Evolutionary conservation across 2,797 vertebrate genomes (phyloP), one percentile per base, ranked within the genome.

Genomic region (Triplophysa yarkandensis): DNA sequence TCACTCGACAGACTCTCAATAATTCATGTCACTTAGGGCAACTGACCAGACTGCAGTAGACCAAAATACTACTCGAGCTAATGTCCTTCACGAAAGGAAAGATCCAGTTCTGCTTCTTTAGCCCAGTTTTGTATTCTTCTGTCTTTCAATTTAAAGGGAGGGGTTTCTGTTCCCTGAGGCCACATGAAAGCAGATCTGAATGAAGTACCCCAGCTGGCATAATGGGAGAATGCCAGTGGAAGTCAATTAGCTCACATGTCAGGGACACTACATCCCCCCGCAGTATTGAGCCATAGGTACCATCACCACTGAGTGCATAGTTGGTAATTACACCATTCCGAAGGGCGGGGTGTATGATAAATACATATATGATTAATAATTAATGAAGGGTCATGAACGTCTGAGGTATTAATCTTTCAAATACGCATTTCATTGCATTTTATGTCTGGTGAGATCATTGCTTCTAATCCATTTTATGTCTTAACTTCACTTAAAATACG

Each of bases 211-310:
- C 71, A 68, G 64, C 74, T 69, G 71, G 69, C 62, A 70, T 25
- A 67, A 74, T 66, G 65, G 77, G 77, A 85, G 85, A 85, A 89
- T 87, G 87, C 85, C 85, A 84, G 76, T 1, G 66, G 77, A 87
- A 78, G 76, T 76, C 83, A 85, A 87, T 91, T 88, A 88, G 86
- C 86, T 90, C 86, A 85, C 82, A 83, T 85, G 74, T 86, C 87
- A 77, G 43, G 82, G 64, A 72, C 19, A 36, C 17, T 21, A 27
- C 16, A 46, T 68, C 36, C 76, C 61, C 60, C 14, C 62, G 32
- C 43, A 17, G 54, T 21, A 72, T 60, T 30, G 63, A 73, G 71
- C 69, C 62, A 61, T 46, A 58, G 77, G 80, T 83, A 44, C 80
- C 27, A 60, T 72, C 83, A 6, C 25, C 32, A 77, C 84, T 85